Conservation (phyloP, 2,888 invertebrate genomes). For the Acanthococcus lagerstroemiae region DNA sequence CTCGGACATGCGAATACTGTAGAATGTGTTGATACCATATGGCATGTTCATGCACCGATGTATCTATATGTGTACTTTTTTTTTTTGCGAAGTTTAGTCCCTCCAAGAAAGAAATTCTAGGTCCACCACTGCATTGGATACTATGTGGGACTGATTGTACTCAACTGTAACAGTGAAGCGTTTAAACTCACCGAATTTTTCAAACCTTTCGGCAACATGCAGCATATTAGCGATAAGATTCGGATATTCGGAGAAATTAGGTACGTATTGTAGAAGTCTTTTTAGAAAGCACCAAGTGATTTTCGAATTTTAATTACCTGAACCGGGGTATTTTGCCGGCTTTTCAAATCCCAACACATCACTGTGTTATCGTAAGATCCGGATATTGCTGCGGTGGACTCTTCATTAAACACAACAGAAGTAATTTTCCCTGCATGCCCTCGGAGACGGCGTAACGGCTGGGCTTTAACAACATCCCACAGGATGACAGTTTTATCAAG, state of each 20-base stretch:
- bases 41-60: too few relatives aligned
- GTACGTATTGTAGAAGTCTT: neutral
- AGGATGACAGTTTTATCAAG: slow-evolving; percentile 86
- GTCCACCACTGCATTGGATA: too few relatives aligned
- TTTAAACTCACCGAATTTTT: too few relatives aligned
- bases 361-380: slow-evolving; percentile 90
- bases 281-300: neutral
- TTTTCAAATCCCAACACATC: slow-evolving; percentile 79
- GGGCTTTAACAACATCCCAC: slow-evolving; percentile 92
- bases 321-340: slow-evolving; percentile 58
- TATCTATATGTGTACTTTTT: too few relatives aligned
- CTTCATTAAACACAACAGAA: slow-evolving; percentile 84
- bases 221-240: neutral
- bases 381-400: slow-evolving; percentile 81
- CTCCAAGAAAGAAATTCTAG: too few relatives aligned
- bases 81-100: too few relatives aligned
- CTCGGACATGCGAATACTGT: too few relatives aligned
- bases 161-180: too few relatives aligned
- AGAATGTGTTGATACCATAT: too few relatives aligned
- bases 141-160: too few relatives aligned
- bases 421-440: slow-evolving; percentile 82
- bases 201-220: too few relatives aligned
- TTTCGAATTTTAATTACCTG: slow-evolving; percentile 46
- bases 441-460: slow-evolving; percentile 69
- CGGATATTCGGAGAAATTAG: neutral